Evolutionary conservation across 2,888 invertebrate genomes (phyloP), one percentile per base, ranked within the genome.

Genomic region (Schrankia costaestrigalis): DNA sequence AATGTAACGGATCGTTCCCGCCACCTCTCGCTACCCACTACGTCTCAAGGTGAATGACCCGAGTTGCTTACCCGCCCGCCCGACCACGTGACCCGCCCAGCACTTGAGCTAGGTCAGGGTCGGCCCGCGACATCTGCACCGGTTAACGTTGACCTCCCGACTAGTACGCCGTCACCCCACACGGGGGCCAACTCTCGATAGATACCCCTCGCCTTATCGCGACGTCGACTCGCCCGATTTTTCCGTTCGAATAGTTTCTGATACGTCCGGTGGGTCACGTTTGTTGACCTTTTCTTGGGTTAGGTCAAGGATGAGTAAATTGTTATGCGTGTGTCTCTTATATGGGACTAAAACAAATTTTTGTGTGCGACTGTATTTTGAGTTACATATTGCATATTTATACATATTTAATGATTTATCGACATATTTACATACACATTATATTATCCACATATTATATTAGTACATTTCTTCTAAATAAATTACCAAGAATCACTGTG

Each of bases 31-130:
- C 47, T 46, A 49, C 63, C 61, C 65, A 62, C 61, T 60, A 67
- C 60, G 82, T 81, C 82, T 83, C 80, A 83, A 83, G 85, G 85
- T 85, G 85, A 84, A 83, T 70, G 85, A 73, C 79, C 84, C 58
- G 61, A 65, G 74, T 67, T 58, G 65, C 66, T 67, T 67, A 54
- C 63, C 75, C 83, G 81, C 80, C 78, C 82, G 75, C 78, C 82
- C 80, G 72, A 62, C 69, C 79, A 75, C 77, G 80, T 80, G 84
- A 79, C 82, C 80, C 80, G 75, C 79, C 78, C 82, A 78, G 65
- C 75, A 71, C 81, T 80, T 84, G 78, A 60, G 78, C 75, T 83
- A 83, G 86, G 86, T 86, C 86, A 86, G 75, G 86, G 86, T 81
- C 83, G 70, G 56, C 56, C 54, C 64, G 71, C 68, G 73, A 73